phyloP scores from a whole-genome alignment of 2,113 vertebrate species.

The Anguilla rostrata region DNA sequence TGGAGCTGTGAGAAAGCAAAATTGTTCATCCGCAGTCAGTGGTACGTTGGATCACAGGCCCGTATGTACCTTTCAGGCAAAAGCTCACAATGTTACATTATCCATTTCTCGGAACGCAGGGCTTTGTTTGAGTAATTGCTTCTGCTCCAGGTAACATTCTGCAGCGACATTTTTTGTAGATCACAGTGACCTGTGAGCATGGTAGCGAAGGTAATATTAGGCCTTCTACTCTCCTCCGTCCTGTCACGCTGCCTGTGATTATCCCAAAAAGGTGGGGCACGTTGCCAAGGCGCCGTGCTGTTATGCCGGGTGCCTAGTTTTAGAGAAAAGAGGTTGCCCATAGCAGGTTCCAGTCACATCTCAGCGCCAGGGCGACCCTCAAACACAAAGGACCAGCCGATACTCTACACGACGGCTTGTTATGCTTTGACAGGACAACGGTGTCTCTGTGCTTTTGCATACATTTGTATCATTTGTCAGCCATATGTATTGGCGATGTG shows the following conservation, averaged over 20 bases:
- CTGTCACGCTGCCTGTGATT: not conserved
- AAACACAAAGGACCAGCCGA: not conserved
- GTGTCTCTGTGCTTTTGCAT: not conserved
- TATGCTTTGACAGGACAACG: not conserved
- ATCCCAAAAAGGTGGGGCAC: not conserved
- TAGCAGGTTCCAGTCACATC: conserved; percentile 5
- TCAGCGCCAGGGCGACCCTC: not conserved
- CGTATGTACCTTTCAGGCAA: not conserved
- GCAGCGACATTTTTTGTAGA: not conserved
- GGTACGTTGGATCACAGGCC: not conserved
- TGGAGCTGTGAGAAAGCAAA: not conserved
- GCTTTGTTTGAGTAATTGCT: conserved; percentile 24
- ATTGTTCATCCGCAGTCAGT: not conserved
- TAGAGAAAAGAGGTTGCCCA: not conserved
- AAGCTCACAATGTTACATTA: not conserved
- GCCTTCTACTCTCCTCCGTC: not conserved
- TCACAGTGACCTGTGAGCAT: conserved; percentile 17
- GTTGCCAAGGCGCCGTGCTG: not conserved
- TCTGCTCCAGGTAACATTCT: conserved; percentile 12
- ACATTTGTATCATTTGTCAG: not conserved
- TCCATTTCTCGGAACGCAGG: conserved; percentile 25
- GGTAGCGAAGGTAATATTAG: not conserved
- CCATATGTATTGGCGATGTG: not conserved
- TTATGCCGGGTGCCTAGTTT: not conserved
- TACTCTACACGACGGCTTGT: not conserved